phyloP scores from a whole-genome alignment of 92 coral and sea anemone genomes.

The Heliopora coerulea region DNA sequence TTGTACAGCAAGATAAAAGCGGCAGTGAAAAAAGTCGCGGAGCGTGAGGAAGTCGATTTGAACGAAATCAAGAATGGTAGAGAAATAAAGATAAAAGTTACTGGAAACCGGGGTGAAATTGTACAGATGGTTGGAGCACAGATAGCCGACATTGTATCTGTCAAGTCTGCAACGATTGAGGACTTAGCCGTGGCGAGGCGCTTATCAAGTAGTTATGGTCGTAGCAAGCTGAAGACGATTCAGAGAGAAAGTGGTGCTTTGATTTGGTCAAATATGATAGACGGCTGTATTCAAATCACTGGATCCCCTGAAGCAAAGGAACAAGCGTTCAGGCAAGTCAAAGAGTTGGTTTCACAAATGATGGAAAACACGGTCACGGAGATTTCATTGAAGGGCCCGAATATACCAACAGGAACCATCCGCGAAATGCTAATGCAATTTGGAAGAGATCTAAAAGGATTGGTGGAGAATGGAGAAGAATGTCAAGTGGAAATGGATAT shows the following conservation, averaged over 20 bases:
- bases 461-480: conserved; percentile 14
- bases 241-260: neutral
- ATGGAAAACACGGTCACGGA: conserved; percentile 7
- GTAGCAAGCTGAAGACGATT: conserved; percentile 15
- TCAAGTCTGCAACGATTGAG: conserved; percentile 1
- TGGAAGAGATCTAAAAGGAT: conserved; percentile 6
- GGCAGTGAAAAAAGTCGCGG: neutral
- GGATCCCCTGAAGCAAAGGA: conserved; percentile 5
- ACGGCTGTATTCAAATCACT: conserved; percentile 32
- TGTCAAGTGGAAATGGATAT: conserved; percentile 25
- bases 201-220: conserved; percentile 22
- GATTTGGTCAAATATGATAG: neutral
- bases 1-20: conserved; percentile 1
- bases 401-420: conserved; percentile 22
- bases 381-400: conserved; percentile 7
- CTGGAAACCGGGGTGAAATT: conserved; percentile 10
- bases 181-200: conserved; percentile 5
- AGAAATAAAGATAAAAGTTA: conserved; percentile 6
- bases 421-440: conserved; percentile 18
- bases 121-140: conserved; percentile 18
- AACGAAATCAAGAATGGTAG: neutral
- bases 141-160: conserved; percentile 1
- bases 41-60: neutral
- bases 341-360: conserved; percentile 4
- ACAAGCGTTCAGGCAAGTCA: neutral